Conservation (phyloP, 2,888 invertebrate genomes). For the Oxycera nigricornis region DNA sequence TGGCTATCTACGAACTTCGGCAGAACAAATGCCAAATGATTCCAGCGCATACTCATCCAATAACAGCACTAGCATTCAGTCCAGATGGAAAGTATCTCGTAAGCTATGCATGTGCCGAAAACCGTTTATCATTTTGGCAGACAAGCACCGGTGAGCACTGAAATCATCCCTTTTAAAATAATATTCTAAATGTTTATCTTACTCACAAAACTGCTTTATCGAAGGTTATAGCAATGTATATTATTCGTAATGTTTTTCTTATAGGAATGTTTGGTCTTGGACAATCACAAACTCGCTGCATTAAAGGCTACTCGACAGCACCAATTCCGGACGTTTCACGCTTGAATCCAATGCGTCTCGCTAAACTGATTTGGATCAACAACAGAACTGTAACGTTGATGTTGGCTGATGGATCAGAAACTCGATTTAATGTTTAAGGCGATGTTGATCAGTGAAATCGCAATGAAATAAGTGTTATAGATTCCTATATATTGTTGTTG, state of each 20-base stretch:
- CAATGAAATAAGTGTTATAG: conserved; percentile 22
- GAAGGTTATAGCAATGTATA: neutral
- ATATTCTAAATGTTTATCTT: neutral
- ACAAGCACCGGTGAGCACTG: conserved; percentile 76
- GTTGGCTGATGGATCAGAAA: conserved; percentile 95
- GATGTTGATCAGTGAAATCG: neutral
- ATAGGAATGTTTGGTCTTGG: conserved; percentile 95
- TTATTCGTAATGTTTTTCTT: neutral
- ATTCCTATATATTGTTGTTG: conserved; percentile 31
- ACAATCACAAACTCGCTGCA: conserved; percentile 94
- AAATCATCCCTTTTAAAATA: neutral
- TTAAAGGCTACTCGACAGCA: conserved; percentile 93
- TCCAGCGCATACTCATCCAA: conserved; percentile 86
- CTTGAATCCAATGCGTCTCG: conserved; percentile 86
- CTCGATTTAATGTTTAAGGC: conserved; percentile 77
- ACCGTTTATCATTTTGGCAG: conserved; percentile 98
- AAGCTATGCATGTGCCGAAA: conserved; percentile 93
- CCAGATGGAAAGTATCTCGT: conserved; percentile 97
- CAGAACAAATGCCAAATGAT: conserved; percentile 95
- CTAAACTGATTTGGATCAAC: conserved; percentile 95
- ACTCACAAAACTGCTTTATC: neutral
- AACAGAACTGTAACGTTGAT: conserved; percentile 91
- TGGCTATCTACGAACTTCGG: conserved; percentile 94
- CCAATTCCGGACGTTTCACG: conserved; percentile 88
- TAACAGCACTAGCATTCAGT: conserved; percentile 94